A percentile compares a stretch with the other conserved stretches of the same genome.
These are phyloP conservation scores for Corapipo altera DNA, from an alignment of 2,113 vertebrate genomes.

Conservation along the genomic window DNA sequence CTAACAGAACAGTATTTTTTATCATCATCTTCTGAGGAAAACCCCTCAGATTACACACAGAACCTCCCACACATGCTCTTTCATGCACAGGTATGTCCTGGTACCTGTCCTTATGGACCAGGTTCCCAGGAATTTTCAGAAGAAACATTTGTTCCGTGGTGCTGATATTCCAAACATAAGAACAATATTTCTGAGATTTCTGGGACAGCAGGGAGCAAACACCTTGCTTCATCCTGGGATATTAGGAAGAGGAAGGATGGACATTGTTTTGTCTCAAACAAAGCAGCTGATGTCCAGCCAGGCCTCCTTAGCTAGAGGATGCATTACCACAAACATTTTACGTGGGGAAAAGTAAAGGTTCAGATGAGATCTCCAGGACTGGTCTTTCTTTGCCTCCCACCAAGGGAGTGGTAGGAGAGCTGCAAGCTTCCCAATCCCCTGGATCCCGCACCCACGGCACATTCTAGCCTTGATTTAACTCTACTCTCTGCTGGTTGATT, in stretches of 20 bases:
- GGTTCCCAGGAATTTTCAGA: not conserved
- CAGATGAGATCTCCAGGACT: not conserved
- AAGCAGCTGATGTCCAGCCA: not conserved
- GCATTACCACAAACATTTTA: not conserved
- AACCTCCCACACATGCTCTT: not conserved
- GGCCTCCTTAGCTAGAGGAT: not conserved
- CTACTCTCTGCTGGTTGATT: not conserved
- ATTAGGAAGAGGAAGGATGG: not conserved
- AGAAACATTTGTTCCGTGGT: not conserved
- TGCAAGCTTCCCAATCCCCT: not conserved
- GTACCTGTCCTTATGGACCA: not conserved
- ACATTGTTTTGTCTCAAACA: not conserved
- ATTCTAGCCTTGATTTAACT: not conserved
- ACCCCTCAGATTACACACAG: rapidly evolving
- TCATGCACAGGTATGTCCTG: not conserved
- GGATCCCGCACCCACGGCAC: not conserved
- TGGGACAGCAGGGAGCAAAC: not conserved
- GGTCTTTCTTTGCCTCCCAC: not conserved
- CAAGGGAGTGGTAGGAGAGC: not conserved
- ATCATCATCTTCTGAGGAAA: not conserved
- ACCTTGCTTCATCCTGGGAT: not conserved
- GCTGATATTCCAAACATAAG: not conserved
- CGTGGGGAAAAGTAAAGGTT: not conserved
- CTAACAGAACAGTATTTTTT: not conserved
- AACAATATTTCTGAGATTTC: not conserved